Percentiles rank a stretch among this genome's conserved stretches.
phyloP scores from a whole-genome alignment of 92 coral and sea anemone species.

The Pocillopora grandis region DNA sequence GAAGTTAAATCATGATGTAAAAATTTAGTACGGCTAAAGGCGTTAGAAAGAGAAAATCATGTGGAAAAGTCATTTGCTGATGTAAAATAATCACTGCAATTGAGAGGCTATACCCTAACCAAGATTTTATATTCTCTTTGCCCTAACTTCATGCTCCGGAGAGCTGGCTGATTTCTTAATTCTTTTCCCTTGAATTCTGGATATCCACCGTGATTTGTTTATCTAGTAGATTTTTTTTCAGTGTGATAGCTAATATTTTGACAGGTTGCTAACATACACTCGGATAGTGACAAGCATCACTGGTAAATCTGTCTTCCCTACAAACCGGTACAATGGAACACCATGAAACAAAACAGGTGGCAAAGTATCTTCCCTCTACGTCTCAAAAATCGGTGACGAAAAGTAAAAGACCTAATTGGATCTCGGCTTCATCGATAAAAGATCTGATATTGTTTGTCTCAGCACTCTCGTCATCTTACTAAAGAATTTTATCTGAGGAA shows the following conservation, averaged over 20 bases:
- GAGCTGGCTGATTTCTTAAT: too few species aligned
- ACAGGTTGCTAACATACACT: background rate
- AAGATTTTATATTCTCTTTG: too few species aligned
- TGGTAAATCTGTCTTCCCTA: background rate
- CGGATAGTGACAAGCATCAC: background rate
- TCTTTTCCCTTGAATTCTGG: background rate
- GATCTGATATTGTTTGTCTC: background rate
- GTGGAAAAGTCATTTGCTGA: too few species aligned
- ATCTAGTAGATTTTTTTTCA: background rate
- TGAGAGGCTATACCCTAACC: too few species aligned
- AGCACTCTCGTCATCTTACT: too few species aligned
- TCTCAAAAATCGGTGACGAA: background rate
- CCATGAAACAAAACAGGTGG: slow-evolving; percentile 32
- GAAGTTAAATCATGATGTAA: too few species aligned
- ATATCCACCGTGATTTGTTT: background rate
- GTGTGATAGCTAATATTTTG: background rate
- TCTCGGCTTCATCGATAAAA: background rate
- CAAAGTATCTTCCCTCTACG: background rate
- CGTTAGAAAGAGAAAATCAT: too few species aligned
- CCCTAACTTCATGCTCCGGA: too few species aligned
- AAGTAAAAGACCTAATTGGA: background rate
- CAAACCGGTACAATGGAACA: slow-evolving; percentile 21
- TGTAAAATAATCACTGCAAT: too few species aligned
- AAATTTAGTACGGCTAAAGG: too few species aligned
- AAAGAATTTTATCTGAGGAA: background rate